A percentile compares a stretch with the other conserved stretches of the same genome.
These are phyloP conservation scores for Oceanites oceanicus DNA, from an alignment of 2,113 vertebrate genomes.

Conservation along the genomic window DNA sequence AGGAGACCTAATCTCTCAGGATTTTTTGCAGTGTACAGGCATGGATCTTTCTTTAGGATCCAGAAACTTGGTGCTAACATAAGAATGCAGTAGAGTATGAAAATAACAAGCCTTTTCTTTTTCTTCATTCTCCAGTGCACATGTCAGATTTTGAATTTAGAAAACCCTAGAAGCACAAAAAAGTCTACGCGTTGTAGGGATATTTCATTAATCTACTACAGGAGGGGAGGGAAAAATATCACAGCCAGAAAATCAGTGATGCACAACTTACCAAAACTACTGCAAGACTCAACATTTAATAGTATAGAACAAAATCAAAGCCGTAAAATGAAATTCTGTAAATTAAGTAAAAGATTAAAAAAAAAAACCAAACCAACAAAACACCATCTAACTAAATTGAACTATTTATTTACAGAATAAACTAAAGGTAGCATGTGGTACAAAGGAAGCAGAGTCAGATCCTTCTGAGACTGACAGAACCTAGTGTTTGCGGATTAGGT, in stretches of 20 bases:
- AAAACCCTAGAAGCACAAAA: conserved; percentile 32
- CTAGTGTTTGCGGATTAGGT: background rate
- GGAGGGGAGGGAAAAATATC: background rate
- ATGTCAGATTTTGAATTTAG: conserved; percentile 49
- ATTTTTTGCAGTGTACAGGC: background rate
- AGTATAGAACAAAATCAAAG: background rate
- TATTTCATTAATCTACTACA: background rate
- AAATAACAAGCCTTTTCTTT: conserved; percentile 75
- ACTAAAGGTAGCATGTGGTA: background rate
- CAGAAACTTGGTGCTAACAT: conserved; percentile 59
- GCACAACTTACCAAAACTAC: background rate
- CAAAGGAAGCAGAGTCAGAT: background rate
- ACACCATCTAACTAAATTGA: background rate
- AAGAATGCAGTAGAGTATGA: conserved; percentile 69
- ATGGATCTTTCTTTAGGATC: background rate
- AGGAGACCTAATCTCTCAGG: background rate
- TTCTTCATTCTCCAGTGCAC: conserved; percentile 61
- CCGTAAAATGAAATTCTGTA: background rate
- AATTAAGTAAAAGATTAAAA: background rate
- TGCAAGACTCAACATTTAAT: background rate
- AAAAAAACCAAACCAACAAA: background rate
- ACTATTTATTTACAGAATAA: background rate
- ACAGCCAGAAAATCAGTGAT: background rate
- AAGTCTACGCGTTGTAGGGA: background rate
- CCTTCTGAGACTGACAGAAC: background rate